These are phyloP conservation scores for Sebastolobus altivelis DNA, from an alignment of 2,797 vertebrate species.

Conservation along the genomic window DNA sequence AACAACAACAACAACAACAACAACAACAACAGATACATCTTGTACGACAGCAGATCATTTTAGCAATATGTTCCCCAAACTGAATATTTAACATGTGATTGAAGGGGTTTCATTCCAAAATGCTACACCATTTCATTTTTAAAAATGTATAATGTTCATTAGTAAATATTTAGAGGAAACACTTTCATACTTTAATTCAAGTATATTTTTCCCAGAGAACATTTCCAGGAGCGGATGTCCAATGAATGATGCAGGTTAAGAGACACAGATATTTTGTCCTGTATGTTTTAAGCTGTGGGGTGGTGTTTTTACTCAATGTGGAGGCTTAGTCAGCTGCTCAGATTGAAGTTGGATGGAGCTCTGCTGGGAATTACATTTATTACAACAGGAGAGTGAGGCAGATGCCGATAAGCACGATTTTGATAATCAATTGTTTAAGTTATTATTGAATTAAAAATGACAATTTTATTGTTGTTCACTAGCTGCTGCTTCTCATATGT, in stretches of 20 bases:
- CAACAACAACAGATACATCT: neutral
- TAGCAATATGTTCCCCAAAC: neutral
- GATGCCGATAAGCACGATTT: neutral
- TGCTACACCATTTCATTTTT: neutral
- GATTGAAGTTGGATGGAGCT: neutral
- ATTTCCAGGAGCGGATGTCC: neutral
- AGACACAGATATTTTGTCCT: neutral
- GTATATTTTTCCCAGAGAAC: neutral
- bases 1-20: neutral
- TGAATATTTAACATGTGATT: neutral
- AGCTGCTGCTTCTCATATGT: neutral
- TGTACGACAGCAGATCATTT: neutral
- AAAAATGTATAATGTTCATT: no score
- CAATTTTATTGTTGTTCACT: neutral
- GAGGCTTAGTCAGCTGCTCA: no score
- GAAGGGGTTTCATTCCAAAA: conserved; percentile 16
- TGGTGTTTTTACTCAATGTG: no score
- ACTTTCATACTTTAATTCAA: neutral
- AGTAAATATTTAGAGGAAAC: neutral
- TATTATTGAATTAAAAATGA: neutral
- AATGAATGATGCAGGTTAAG: neutral
- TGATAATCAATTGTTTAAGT: neutral
- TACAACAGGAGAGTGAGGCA: neutral
- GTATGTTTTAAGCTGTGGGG: neutral
- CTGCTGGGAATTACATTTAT: neutral